phyloP scores from a whole-genome alignment of 2,113 vertebrate genomes.

The Microtus pennsylvanicus region DNA sequence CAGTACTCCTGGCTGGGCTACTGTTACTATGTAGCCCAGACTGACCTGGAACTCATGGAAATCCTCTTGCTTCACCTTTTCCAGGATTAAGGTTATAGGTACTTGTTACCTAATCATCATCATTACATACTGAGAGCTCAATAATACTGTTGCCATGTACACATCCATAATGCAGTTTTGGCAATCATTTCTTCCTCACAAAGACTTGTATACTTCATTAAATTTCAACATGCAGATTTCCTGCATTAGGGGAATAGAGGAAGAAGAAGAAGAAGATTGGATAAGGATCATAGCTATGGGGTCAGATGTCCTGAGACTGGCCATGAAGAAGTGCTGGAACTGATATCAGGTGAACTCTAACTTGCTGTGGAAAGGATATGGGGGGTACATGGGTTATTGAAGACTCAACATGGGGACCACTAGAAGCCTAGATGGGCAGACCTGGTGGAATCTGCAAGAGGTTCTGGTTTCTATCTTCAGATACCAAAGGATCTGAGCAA shows the following conservation, averaged over 20 bases:
- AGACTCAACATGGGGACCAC: too few species aligned
- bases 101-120: not conserved
- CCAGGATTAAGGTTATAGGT: not conserved
- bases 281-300: not conserved
- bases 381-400: too few species aligned
- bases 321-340: not conserved
- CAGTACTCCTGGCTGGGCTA: not conserved
- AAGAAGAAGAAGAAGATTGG: not conserved
- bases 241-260: not conserved
- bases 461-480: not conserved
- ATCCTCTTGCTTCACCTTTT: not conserved
- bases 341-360: not conserved
- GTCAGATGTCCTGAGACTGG: too few species aligned
- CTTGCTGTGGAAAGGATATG: not conserved
- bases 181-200: not conserved
- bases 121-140: not conserved
- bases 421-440: too few species aligned
- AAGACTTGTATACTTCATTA: not conserved
- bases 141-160: not conserved
- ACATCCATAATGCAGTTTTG: not conserved
- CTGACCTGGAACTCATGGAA: not conserved
- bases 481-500: not conserved
- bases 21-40: not conserved
- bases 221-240: slow-evolving; percentile 4
- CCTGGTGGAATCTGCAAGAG: not conserved